Percentiles rank a stretch among this genome's conserved stretches.
phyloP scores from a whole-genome alignment of 2,888 invertebrate genomes.

The Dendrolimus houi region DNA sequence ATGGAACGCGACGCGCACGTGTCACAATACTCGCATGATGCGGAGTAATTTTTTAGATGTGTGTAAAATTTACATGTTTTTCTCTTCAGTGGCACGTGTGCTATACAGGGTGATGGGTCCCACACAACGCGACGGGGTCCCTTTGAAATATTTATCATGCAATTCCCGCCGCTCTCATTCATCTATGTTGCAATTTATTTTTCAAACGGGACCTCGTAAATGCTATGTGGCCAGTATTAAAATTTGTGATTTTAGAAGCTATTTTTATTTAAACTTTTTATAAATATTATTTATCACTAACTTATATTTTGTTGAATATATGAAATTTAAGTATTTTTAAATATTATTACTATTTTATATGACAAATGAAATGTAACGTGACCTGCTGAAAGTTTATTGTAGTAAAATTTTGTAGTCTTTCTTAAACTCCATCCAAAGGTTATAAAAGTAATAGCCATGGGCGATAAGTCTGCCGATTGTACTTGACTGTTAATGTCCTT shows the following conservation, averaged over 20 bases:
- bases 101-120: background rate
- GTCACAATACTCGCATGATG: background rate
- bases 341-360: too few relatives aligned
- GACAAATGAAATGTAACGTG: too few relatives aligned
- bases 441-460: too few relatives aligned
- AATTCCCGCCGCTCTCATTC: conserved; percentile 45
- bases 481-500: too few relatives aligned
- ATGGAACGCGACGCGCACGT: background rate
- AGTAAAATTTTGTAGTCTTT: too few relatives aligned
- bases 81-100: background rate
- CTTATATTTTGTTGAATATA: too few relatives aligned
- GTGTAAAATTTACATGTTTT: background rate
- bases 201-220: conserved; percentile 23
- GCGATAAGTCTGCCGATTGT: too few relatives aligned
- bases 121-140: conserved; percentile 20
- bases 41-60: background rate
- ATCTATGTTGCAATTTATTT: conserved; percentile 48
- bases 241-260: background rate
- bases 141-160: conserved; percentile 48
- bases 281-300: too few relatives aligned
- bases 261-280: too few relatives aligned
- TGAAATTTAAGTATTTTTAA: too few relatives aligned
- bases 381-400: too few relatives aligned
- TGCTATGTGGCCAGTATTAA: conserved; percentile 2
- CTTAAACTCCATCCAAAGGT: too few relatives aligned